phyloP scores from a whole-genome alignment of 37 sponge, comb jelly and placozoan genomes.

The Aplysina aerophoba region DNA sequence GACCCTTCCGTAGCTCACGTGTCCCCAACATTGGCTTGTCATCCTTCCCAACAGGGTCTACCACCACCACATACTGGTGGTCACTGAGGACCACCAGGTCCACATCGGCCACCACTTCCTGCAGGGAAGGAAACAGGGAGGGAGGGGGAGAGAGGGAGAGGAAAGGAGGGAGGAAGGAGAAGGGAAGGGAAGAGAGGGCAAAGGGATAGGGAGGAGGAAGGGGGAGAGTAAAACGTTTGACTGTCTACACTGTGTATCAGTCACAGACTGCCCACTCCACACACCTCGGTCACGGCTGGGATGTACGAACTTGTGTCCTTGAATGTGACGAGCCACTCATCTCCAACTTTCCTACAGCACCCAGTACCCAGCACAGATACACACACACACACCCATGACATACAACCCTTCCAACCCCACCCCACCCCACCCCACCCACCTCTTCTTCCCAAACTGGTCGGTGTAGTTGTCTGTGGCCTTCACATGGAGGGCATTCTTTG shows the following conservation, averaged over 20 bases:
- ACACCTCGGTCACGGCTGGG: slow-evolving; percentile 84
- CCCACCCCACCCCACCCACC: slow-evolving; percentile 16
- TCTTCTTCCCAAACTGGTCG: slow-evolving; percentile 80
- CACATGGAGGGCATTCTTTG: slow-evolving; percentile 79
- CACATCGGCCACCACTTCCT: slow-evolving; percentile 81
- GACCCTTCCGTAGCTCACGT: slow-evolving; percentile 73
- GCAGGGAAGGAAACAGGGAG: not conserved
- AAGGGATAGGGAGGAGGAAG: not conserved
- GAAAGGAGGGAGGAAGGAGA: not conserved
- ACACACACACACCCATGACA: too few species aligned
- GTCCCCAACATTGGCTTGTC: slow-evolving; percentile 65
- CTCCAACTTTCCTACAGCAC: slow-evolving; percentile 77
- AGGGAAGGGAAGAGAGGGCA: not conserved
- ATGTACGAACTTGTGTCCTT: slow-evolving; percentile 73
- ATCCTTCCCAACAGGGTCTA: slow-evolving; percentile 75
- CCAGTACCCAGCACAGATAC: not conserved
- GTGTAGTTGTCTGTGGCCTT: slow-evolving; percentile 50
- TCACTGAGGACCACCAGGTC: slow-evolving; percentile 68
- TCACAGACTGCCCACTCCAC: not conserved
- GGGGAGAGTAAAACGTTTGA: not conserved
- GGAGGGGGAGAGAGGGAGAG: not conserved
- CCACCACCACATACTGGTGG: slow-evolving; percentile 85
- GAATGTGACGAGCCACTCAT: slow-evolving; percentile 90
- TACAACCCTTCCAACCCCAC: too few species aligned
- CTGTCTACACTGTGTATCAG: too few species aligned